Evolutionary conservation across 2,797 vertebrate genomes (phyloP), one percentile per base, ranked within the genome.

Genomic region (Pantherophis vulpinus): DNA sequence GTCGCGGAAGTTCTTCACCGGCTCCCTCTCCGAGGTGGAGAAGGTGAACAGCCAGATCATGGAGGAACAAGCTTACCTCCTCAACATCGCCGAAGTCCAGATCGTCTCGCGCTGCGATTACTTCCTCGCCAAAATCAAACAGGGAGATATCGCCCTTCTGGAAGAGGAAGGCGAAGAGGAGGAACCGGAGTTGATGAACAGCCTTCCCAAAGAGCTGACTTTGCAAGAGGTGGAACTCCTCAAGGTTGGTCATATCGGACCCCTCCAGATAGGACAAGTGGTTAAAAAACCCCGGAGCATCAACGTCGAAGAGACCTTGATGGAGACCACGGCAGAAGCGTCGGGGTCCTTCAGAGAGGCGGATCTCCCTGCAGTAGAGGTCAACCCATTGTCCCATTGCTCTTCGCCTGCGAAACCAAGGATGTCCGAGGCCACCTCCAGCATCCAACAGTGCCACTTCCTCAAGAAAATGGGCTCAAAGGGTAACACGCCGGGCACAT

Each of bases 391-490:
- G 0, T 97, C 97, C 0, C 93, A 86, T 9, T 89, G 90, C 37
- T 96, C 97, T 86, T 98, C 98, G 0, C 97, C 98, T 0, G 97
- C 96, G 2, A 97, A 99, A 91, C 98, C 98, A 4, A 98, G 99
- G 97, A 98, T 98, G 37, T 94, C 97, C 0, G 98, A 98, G 94
- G 83, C 97, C 0, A 96, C 97, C 1, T 47, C 97, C 0, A 98
- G 96, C 16, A 97, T 98, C 23, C 98, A 98, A 87, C 97, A 98
- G 86, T 99, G 99, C 94, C 97, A 99, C 96, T 99, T 99, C 94
- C 98, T 99, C 90, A 99, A 98, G 97, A 99, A 98, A 97, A 99
- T 99, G 99, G 99, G 99, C 83, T 98, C 98, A 92, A 99, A 99
- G 94, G 99, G 99, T 90, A 98, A 98, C 95, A 97, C 99, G 0